These are phyloP conservation scores for Merodon equestris DNA, from an alignment of 2,888 invertebrate species.

Conservation along the genomic window DNA sequence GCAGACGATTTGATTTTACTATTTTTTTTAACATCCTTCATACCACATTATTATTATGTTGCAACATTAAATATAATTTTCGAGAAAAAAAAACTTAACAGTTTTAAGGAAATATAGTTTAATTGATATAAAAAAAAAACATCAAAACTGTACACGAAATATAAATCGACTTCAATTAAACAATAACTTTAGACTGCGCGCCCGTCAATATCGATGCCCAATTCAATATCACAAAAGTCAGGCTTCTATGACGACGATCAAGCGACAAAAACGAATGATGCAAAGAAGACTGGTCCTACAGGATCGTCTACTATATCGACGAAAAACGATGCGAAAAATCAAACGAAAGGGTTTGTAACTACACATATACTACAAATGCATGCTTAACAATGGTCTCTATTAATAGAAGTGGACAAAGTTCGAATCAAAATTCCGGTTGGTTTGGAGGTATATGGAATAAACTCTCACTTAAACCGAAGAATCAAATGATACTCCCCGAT, in stretches of 20 bases:
- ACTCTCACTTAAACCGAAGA: conserved; percentile 89
- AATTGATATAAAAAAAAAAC: too few relatives aligned
- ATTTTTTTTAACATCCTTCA: too few relatives aligned
- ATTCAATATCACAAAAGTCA: conserved; percentile 77
- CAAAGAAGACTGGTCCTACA: conserved; percentile 37
- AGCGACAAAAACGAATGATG: conserved; percentile 25
- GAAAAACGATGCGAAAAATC: conserved; percentile 56
- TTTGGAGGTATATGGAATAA: conserved; percentile 93
- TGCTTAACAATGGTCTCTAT: too few relatives aligned
- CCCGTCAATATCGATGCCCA: conserved; percentile 82
- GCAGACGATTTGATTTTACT: too few relatives aligned
- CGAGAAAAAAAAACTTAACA: too few relatives aligned
- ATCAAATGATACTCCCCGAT: conserved; percentile 97
- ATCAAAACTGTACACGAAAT: too few relatives aligned
- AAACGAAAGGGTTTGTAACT: conserved; percentile 57
- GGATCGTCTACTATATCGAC: conserved; percentile 46
- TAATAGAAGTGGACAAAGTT: conserved; percentile 69
- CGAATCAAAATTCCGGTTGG: conserved; percentile 83
- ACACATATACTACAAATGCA: too few relatives aligned
- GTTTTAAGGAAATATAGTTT: too few relatives aligned
- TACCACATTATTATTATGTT: too few relatives aligned
- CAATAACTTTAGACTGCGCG: conserved; percentile 70
- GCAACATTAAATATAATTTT: too few relatives aligned
- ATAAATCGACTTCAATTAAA: conserved; percentile 24
- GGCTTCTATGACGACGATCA: conserved; percentile 71